These are phyloP conservation scores for Ips nitidus DNA, from an alignment of 1,140 invertebrate genomes.

Conservation along the genomic window DNA sequence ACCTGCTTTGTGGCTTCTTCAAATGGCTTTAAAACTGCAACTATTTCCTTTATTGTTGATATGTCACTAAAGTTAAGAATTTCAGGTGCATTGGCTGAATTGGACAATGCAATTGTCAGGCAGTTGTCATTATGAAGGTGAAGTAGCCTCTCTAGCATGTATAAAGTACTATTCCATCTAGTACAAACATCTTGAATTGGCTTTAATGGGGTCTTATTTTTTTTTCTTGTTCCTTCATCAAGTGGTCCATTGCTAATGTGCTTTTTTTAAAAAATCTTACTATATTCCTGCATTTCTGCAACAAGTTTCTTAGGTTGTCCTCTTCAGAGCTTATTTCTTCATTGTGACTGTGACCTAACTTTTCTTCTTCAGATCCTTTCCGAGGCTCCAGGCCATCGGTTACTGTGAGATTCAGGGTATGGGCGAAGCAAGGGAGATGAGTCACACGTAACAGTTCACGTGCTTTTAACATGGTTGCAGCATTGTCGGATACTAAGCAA, in stretches of 20 bases:
- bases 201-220: constrained; percentile 1
- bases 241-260: no score
- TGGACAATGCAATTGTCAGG: no score
- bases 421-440: background rate
- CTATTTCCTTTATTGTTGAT: no score
- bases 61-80: no score
- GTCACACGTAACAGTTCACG: background rate
- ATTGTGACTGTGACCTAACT: background rate
- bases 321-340: background rate
- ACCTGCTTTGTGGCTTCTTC: no score
- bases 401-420: background rate
- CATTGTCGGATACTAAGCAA: background rate
- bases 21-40: no score
- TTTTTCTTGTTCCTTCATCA: background rate
- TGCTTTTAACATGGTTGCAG: background rate
- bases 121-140: no score
- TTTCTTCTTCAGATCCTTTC: background rate
- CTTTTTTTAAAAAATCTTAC: background rate
- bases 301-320: background rate
- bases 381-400: no score
- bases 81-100: background rate
- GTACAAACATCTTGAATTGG: constrained; percentile 1
- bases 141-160: background rate
- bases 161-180: constrained; percentile 2
- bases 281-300: constrained; percentile 2